Base-by-base conservation (phyloP, 2,888 invertebrate species). In the Linnaemya tessellans region DNA sequence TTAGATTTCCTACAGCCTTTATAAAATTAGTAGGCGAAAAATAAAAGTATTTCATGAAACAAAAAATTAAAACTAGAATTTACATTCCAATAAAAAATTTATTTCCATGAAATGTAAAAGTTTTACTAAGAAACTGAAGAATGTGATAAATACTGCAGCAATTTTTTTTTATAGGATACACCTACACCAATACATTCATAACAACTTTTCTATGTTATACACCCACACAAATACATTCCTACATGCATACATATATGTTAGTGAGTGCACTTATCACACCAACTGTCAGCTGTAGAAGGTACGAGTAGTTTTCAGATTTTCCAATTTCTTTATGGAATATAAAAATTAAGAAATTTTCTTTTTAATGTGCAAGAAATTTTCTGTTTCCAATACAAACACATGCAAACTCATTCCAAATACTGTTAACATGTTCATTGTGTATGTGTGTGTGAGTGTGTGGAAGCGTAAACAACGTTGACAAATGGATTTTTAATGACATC, bases 401-500 rank as follows among this genome's bases (percentile, higher is more conserved):
- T 15, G 9, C n/a, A 10, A 38, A 51, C 15, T 10, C 4, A 15
- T 49, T 54, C 20, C 10, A 43, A 2, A 18, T 22, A 18, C 1
- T 18, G 18, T 11, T 46, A 30, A 30, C 49, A 25, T 78, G 67
- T 22, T 58, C 35, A 18, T 46, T 65, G 22, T 22, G 35, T 25
- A 35, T n/a, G n/a, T 30, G 64, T 18, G 60, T 65, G 22, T 22
- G 35, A 18, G 20, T n/a, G n/a, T 30, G 64, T 18, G 60, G 11
- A 18, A 49, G 25, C 13, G 41, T 54, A 62, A 77, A 73, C 77
- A 78, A 64, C 80, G 81, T 64, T 84, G 84, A 81, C 81, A 84
- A 84, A 84, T 84, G 84, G 62, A 11, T 81, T 84, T 84, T 84
- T 81, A 84, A 84, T 81, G 81, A 74, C 78, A 74, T 70, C 62